Evolutionary conservation across 2,888 invertebrate species (phyloP).

Genomic region (Noctua pronuba): DNA sequence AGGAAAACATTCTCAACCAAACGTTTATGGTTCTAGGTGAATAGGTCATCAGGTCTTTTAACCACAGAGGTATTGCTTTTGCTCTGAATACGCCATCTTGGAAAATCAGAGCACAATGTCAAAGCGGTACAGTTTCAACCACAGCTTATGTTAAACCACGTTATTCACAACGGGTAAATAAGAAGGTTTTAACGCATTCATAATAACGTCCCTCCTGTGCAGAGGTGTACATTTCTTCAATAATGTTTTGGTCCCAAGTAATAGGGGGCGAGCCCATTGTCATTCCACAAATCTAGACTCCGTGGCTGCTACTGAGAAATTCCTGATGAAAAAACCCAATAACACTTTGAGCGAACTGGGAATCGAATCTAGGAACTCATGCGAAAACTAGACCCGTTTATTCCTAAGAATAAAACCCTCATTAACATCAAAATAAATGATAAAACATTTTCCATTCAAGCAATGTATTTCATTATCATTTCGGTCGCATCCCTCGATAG

Average conservation of each 20-base stretch:
- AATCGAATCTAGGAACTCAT: not conserved
- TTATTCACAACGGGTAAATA: too few species aligned
- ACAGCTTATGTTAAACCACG: too few species aligned
- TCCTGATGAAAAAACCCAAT: not conserved
- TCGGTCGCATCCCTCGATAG: conserved; percentile 37
- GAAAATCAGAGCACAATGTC: conserved; percentile 44
- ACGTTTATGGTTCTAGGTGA: not conserved
- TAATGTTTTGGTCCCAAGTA: not conserved
- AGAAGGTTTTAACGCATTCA: too few species aligned
- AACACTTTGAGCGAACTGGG: not conserved
- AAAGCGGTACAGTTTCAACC: conserved; percentile 50
- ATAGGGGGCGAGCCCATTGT: not conserved
- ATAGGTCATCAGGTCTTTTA: not conserved
- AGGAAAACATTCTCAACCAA: not conserved
- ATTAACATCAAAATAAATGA: conserved; percentile 40
- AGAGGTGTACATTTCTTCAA: not conserved
- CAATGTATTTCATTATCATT: conserved; percentile 53
- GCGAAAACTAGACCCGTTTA: not conserved
- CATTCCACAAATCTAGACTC: too few species aligned
- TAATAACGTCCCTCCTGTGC: too few species aligned
- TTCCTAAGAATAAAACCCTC: conserved; percentile 14
- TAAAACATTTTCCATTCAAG: conserved; percentile 23
- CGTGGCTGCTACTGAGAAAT: not conserved
- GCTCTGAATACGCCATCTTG: conserved; percentile 16
- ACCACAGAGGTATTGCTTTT: conserved; percentile 40